Evolutionary conservation across 2,113 vertebrate species (phyloP).

Genomic region (Gadus macrocephalus): DNA sequence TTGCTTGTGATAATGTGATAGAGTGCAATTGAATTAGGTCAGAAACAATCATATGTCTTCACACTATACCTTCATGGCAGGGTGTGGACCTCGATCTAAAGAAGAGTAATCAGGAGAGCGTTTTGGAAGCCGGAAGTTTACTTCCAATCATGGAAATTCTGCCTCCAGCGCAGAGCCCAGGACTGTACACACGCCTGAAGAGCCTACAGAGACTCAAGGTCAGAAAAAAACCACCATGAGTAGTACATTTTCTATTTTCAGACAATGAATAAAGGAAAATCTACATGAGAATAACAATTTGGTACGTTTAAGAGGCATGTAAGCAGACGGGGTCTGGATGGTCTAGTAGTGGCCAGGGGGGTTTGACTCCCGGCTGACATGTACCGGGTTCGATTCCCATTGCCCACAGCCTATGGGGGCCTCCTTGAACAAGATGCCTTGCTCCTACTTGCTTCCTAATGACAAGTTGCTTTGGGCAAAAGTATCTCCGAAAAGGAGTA

Average conservation of each 20-base stretch:
- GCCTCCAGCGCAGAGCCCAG: constrained; percentile 52
- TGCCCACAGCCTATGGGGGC: neutral
- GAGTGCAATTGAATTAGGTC: too few species aligned
- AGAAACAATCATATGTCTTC: too few species aligned
- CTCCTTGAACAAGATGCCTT: neutral
- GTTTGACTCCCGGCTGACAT: neutral
- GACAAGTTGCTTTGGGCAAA: neutral
- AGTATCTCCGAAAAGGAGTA: neutral
- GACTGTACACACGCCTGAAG: constrained; percentile 78
- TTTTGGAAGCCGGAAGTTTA: constrained; percentile 74
- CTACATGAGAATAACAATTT: neutral
- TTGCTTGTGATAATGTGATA: too few species aligned
- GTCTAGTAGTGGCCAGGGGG: neutral
- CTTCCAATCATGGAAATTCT: constrained; percentile 56
- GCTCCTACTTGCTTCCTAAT: neutral
- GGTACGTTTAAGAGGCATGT: neutral
- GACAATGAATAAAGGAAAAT: neutral
- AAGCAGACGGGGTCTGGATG: neutral
- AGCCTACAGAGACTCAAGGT: constrained; percentile 81
- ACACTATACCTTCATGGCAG: constrained; percentile 46
- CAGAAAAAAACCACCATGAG: constrained; percentile 18
- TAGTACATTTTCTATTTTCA: too few species aligned
- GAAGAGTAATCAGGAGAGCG: constrained; percentile 76
- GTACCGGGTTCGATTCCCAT: neutral
- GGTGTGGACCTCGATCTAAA: constrained; percentile 80